phyloP scores from a whole-genome alignment of 2,797 vertebrate species.

The Enteromius argenteus region DNA sequence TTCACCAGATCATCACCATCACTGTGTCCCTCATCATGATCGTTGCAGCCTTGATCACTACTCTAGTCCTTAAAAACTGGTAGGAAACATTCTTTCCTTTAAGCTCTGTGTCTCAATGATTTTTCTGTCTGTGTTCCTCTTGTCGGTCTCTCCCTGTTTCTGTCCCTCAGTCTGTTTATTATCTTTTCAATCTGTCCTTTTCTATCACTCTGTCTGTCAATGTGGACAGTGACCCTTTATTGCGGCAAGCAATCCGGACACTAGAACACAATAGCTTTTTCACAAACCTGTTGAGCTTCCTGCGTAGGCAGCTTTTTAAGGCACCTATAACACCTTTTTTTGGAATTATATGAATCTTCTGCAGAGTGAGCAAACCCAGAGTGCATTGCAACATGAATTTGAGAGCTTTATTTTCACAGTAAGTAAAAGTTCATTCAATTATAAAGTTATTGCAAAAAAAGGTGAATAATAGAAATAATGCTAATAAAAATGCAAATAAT shows the following conservation, averaged over 20 bases:
- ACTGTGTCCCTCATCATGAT: conserved; percentile 99
- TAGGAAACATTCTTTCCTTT: conserved; percentile 88
- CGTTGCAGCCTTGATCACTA: conserved; percentile 98
- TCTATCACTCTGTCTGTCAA: conserved; percentile 11
- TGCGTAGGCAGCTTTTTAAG: not conserved
- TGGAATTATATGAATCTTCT: not conserved
- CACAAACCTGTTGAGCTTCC: conserved; percentile 1
- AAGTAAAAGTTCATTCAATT: not conserved
- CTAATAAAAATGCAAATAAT: not conserved
- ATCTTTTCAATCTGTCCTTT: conserved; percentile 1
- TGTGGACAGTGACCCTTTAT: conserved; percentile 18
- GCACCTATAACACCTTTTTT: not conserved
- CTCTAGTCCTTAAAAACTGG: conserved; percentile 99
- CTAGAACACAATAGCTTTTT: not conserved
- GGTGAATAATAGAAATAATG: not conserved
- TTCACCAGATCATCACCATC: conserved; percentile 99
- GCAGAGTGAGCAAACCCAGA: not conserved
- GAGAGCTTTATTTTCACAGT: not conserved
- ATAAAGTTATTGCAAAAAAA: not conserved
- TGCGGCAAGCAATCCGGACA: not conserved
- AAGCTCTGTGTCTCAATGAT: conserved; percentile 18
- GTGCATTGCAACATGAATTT: not conserved
- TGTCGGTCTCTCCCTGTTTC: conserved; percentile 24
- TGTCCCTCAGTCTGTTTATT: conserved; percentile 25
- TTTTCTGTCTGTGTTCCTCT: conserved; percentile 38